Percentiles rank a stretch among this genome's conserved stretches.
These are phyloP conservation scores for Oryzias curvinotus DNA, from an alignment of 2,113 vertebrate genomes.

Conservation along the genomic window DNA sequence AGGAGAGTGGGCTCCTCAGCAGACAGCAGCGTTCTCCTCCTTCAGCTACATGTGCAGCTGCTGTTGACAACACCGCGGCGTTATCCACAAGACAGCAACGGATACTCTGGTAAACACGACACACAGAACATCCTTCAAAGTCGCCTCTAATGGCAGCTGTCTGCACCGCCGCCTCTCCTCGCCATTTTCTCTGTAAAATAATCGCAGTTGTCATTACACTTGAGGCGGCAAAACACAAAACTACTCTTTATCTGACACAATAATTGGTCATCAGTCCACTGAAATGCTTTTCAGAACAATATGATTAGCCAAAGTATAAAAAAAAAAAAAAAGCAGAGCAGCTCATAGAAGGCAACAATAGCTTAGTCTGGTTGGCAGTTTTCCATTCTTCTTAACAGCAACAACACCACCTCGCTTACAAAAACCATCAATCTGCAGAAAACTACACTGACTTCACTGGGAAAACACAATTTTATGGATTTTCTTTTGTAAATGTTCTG, in stretches of 20 bases:
- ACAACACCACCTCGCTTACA: conserved; percentile 57
- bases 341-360: conserved; percentile 20
- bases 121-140: conserved; percentile 31
- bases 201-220: conserved; percentile 16
- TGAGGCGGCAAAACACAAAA: conserved; percentile 7
- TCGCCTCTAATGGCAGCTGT: conserved; percentile 16
- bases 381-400: conserved; percentile 58
- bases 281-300: conserved; percentile 39
- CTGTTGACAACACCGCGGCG: conserved; percentile 37
- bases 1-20: conserved; percentile 21
- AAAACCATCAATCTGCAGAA: conserved; percentile 13
- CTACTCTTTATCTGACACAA: conserved; percentile 40
- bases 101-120: conserved; percentile 50
- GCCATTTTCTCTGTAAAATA: conserved; percentile 10
- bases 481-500: conserved; percentile 14
- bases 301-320: neutral
- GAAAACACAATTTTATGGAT: conserved; percentile 62
- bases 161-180: conserved; percentile 1
- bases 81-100: conserved; percentile 29
- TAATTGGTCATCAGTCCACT: conserved; percentile 31
- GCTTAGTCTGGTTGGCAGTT: conserved; percentile 38
- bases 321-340: conserved; percentile 11
- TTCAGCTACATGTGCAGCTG: conserved; percentile 42
- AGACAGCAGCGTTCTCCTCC: conserved; percentile 25
- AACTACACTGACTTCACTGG: conserved; percentile 22